These are phyloP conservation scores for Nothobranchius kuhntae DNA, from an alignment of 2,113 vertebrate species.

Conservation along the genomic window DNA sequence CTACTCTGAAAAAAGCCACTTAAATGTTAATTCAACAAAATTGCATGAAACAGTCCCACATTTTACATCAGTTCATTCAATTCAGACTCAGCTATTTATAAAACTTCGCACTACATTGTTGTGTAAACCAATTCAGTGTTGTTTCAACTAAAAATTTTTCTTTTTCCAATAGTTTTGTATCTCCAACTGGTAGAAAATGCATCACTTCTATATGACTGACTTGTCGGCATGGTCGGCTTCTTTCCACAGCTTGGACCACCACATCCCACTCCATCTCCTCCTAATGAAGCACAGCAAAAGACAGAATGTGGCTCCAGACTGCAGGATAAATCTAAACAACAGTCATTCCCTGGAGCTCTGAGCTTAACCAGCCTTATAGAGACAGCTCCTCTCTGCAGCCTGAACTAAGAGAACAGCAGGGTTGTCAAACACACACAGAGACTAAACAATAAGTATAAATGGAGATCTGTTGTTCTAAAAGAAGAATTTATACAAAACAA, in stretches of 20 bases:
- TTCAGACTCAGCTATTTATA: no score
- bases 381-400: conserved; percentile 38
- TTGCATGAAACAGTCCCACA: no score
- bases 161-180: no score
- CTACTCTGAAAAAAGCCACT: no score
- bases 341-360: conserved; percentile 31
- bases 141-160: no score
- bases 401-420: conserved; percentile 25
- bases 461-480: no score
- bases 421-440: not conserved
- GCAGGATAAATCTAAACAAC: conserved; percentile 55
- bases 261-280: conserved; percentile 37
- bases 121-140: no score
- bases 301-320: conserved; percentile 39
- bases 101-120: no score
- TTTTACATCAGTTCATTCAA: no score
- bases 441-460: not conserved
- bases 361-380: conserved; percentile 51
- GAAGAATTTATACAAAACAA: no score
- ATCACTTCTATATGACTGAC: conserved; percentile 31
- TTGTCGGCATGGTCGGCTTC: conserved; percentile 14
- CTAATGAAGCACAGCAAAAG: conserved; percentile 33
- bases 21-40: no score
- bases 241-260: conserved; percentile 16
- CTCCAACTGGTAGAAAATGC: not conserved